Evolutionary conservation across 2,888 invertebrate species (phyloP).

Genomic region (Tachina grossa): DNA sequence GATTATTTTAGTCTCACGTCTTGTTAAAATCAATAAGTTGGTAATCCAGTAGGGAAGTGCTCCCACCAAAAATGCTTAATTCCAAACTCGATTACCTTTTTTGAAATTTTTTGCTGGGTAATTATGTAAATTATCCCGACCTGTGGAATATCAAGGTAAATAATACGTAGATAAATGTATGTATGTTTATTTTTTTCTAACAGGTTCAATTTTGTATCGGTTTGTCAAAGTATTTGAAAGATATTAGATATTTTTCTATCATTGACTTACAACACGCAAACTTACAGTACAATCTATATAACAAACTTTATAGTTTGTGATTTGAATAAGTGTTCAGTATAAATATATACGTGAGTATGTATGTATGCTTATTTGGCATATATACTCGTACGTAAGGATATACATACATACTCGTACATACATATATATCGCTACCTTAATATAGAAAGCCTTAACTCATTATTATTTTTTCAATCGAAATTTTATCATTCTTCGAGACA

Average conservation of each 20-base stretch:
- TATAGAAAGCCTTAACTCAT: too few species aligned
- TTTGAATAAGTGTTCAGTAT: background rate
- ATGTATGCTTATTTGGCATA: too few species aligned
- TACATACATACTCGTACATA: background rate
- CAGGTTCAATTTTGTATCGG: background rate
- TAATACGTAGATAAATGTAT: background rate
- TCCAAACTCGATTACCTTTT: too few species aligned
- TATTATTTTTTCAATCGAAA: background rate
- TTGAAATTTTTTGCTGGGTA: too few species aligned
- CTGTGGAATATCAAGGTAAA: background rate
- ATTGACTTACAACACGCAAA: conserved; percentile 22
- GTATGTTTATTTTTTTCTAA: background rate
- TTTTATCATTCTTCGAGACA: background rate
- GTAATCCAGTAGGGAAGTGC: too few species aligned
- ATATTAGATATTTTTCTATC: background rate
- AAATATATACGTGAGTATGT: background rate
- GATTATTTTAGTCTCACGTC: too few species aligned
- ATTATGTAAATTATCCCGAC: background rate
- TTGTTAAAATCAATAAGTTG: too few species aligned
- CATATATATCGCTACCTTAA: too few species aligned
- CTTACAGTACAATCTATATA: background rate
- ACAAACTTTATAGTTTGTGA: background rate
- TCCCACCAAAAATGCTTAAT: too few species aligned
- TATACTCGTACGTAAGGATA: too few species aligned
- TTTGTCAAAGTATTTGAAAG: background rate